These are phyloP conservation scores for Eudemis profundana DNA, from an alignment of 2,888 invertebrate species.

Conservation along the genomic window DNA sequence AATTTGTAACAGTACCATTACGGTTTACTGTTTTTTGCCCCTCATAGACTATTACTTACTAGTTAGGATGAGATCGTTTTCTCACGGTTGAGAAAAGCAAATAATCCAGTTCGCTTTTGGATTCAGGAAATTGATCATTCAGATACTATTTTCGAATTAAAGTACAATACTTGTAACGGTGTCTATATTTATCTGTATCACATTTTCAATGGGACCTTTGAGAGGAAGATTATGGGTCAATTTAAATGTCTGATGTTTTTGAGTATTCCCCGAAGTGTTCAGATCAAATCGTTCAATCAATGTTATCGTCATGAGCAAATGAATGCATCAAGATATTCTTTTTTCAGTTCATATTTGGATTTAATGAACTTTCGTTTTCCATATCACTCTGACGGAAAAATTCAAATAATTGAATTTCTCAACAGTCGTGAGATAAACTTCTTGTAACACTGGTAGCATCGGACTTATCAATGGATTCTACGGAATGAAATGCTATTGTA, in stretches of 20 bases:
- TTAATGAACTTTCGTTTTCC: conserved; percentile 45
- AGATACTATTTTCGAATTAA: conserved; percentile 11
- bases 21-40: conserved; percentile 73
- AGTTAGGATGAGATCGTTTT: conserved; percentile 63
- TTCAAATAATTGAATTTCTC: conserved; percentile 65
- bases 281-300: too few species aligned
- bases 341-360: background rate
- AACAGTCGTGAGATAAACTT: conserved; percentile 75
- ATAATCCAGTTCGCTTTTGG: conserved; percentile 59
- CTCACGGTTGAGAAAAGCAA: conserved; percentile 78
- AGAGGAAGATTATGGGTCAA: background rate
- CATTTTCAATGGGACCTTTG: background rate
- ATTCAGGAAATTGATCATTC: conserved; percentile 54
- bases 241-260: background rate
- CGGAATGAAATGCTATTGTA: conserved; percentile 82
- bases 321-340: background rate
- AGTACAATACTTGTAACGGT: conserved; percentile 10
- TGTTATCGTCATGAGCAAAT: too few species aligned
- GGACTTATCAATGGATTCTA: conserved; percentile 84
- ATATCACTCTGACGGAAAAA: conserved; percentile 49
- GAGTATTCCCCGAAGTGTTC: too few species aligned
- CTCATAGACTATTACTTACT: conserved; percentile 56
- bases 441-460: conserved; percentile 83
- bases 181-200: background rate
- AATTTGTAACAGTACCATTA: conserved; percentile 79